A percentile compares a stretch with the other conserved stretches of the same genome.
Evolutionary conservation across 2,113 vertebrate genomes (phyloP).

Genomic region (Sigmodon hispidus): DNA sequence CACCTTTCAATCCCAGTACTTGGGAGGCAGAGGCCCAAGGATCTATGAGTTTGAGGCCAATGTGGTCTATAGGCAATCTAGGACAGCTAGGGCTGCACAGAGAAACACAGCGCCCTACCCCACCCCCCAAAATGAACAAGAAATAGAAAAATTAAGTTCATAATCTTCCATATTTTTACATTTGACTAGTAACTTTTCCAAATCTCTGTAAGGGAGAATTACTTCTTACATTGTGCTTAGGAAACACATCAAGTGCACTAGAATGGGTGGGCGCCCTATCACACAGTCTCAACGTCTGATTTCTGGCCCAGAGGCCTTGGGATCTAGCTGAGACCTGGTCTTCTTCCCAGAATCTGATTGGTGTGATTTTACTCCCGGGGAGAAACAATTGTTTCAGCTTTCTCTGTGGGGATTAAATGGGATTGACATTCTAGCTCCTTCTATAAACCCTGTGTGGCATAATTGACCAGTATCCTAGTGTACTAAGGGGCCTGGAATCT

Average conservation of each 20-base stretch:
- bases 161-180: not conserved
- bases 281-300: not conserved
- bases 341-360: not conserved
- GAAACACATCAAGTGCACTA: not conserved
- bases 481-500: not conserved
- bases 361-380: conserved; percentile 37
- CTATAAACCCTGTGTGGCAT: not conserved
- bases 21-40: not conserved
- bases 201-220: not conserved
- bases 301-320: not conserved
- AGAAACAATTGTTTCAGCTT: conserved; percentile 48
- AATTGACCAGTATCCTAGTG: not conserved
- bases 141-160: not conserved
- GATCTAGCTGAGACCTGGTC: conserved; percentile 56
- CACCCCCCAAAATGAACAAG: not conserved
- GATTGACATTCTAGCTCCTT: conserved; percentile 19
- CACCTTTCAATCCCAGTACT: not conserved
- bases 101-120: too few species aligned
- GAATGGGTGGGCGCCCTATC: not conserved
- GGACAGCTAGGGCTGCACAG: too few species aligned
- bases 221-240: not conserved
- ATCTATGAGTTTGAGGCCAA: not conserved
- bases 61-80: not conserved
- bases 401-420: conserved; percentile 58
- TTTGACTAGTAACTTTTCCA: conserved; percentile 9